A percentile compares a stretch with the other conserved stretches of the same genome.
phyloP scores from a whole-genome alignment of 1,140 invertebrate species.

The Saccostrea echinata region DNA sequence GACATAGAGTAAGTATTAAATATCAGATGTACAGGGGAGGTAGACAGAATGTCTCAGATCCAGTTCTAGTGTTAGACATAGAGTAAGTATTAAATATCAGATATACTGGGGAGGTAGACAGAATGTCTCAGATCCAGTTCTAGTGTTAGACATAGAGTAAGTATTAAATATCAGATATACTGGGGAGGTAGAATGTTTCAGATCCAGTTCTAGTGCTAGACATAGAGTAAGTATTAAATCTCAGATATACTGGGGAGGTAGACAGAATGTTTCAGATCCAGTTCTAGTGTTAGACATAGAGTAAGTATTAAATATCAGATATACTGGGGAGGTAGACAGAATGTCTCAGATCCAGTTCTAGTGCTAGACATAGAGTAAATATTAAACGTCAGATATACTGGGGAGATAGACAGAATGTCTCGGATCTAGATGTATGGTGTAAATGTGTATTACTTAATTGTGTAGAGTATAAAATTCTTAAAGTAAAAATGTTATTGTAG shows the following conservation, averaged over 20 bases:
- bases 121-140: slow-evolving; percentile 92
- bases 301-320: slow-evolving; percentile 83
- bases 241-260: slow-evolving; percentile 89
- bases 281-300: slow-evolving; percentile 96
- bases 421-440: no score
- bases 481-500: slow-evolving; percentile 71
- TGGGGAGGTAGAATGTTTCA: slow-evolving; percentile 86
- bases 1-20: slow-evolving; percentile 90
- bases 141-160: slow-evolving; percentile 96
- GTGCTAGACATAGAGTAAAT: slow-evolving; percentile 95
- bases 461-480: no score
- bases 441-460: background rate
- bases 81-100: slow-evolving; percentile 84
- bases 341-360: slow-evolving; percentile 92
- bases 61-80: slow-evolving; percentile 95
- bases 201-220: slow-evolving; percentile 97
- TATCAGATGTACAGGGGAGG: background rate
- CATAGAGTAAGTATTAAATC: slow-evolving; percentile 93
- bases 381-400: no score
- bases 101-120: slow-evolving; percentile 77
- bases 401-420: no score
- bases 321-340: slow-evolving; percentile 82
- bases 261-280: slow-evolving; percentile 93
- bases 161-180: no score
- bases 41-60: slow-evolving; percentile 90